A percentile compares a stretch with the other conserved stretches of the same genome.
phyloP scores from a whole-genome alignment of 2,113 vertebrate species.

The Passer montanus region DNA sequence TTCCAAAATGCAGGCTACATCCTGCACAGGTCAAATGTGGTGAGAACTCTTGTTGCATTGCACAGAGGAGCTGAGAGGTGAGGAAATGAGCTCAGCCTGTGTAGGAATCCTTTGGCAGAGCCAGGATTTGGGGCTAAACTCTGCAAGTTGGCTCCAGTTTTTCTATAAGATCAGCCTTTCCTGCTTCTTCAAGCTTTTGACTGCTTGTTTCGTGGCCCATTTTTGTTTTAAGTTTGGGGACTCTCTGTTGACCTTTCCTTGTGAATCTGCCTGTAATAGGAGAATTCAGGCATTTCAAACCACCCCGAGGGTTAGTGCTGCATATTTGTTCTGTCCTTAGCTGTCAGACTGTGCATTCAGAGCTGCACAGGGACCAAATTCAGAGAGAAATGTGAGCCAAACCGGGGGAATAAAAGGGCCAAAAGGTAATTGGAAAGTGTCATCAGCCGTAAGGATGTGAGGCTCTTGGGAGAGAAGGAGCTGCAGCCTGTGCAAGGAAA shows the following conservation, averaged over 20 bases:
- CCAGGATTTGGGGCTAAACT: not conserved
- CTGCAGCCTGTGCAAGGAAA: not conserved
- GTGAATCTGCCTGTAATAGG: not conserved
- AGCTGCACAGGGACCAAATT: not conserved
- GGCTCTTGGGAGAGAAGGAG: not conserved
- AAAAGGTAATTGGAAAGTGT: slow-evolving; percentile 64
- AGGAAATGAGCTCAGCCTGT: not conserved
- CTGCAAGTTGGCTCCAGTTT: not conserved
- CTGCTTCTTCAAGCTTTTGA: not conserved
- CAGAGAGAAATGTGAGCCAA: slow-evolving; percentile 23
- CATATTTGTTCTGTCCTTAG: not conserved
- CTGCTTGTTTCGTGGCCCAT: not conserved
- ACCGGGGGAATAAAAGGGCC: slow-evolving; percentile 27
- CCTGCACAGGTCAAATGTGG: not conserved
- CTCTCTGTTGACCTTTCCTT: slow-evolving; percentile 19
- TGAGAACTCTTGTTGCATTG: not conserved
- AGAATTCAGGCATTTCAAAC: slow-evolving; percentile 1
- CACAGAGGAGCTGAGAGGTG: not conserved
- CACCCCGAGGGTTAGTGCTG: not conserved
- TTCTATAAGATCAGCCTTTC: not conserved
- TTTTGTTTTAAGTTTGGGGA: slow-evolving; percentile 3
- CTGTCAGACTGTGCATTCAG: slow-evolving; percentile 29
- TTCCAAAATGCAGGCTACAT: not conserved
- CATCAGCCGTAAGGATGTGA: not conserved
- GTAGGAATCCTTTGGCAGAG: not conserved